Evolutionary conservation across 1,140 invertebrate genomes (phyloP).

Genomic region (Diorhabda carinulata): DNA sequence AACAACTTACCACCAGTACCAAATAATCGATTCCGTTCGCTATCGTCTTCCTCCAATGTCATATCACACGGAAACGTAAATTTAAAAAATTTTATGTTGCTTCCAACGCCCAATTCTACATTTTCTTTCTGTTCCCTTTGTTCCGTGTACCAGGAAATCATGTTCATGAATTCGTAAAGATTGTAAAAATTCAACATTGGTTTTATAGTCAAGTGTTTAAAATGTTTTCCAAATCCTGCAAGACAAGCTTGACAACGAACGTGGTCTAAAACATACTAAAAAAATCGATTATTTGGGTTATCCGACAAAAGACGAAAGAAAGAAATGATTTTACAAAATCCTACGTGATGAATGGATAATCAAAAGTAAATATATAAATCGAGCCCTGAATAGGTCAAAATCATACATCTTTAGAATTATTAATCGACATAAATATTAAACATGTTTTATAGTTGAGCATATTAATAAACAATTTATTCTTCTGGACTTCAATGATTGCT

Average conservation of each 20-base stretch:
- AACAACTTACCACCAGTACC: constrained; percentile 64
- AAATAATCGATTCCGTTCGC: constrained; percentile 60
- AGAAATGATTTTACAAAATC: too few species aligned
- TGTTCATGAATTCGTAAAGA: constrained; percentile 79
- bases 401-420: too few species aligned
- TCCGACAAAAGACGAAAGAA: too few species aligned
- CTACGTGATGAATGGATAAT: too few species aligned
- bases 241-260: constrained; percentile 70
- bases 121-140: constrained; percentile 40
- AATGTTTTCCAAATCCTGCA: constrained; percentile 62
- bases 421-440: too few species aligned
- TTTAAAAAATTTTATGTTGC: constrained; percentile 59
- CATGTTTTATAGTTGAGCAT: too few species aligned
- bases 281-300: constrained; percentile 12
- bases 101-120: constrained; percentile 50
- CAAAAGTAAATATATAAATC: too few species aligned
- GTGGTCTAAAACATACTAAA: constrained; percentile 70
- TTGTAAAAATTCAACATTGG: constrained; percentile 80
- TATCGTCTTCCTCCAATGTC: constrained; percentile 55
- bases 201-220: constrained; percentile 65
- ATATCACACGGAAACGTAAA: constrained; percentile 81
- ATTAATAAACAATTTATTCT: too few species aligned
- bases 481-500: too few species aligned
- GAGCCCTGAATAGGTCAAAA: too few species aligned
- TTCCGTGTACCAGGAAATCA: constrained; percentile 70